Conservation (phyloP, 2,113 vertebrate species). For the Thermophis baileyi region DNA sequence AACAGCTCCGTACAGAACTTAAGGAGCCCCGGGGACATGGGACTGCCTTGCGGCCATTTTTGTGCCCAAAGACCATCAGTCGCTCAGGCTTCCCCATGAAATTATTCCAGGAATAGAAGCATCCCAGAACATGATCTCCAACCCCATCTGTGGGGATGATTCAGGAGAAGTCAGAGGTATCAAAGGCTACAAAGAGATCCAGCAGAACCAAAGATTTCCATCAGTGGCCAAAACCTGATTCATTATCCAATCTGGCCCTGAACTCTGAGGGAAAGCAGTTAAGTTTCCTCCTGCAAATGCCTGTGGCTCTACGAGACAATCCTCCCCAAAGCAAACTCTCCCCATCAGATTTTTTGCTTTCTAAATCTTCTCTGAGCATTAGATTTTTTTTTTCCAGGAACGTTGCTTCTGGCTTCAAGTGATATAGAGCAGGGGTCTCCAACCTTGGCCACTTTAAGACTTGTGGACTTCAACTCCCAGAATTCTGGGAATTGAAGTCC, state of each 20-base stretch:
- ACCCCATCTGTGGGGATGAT: background rate
- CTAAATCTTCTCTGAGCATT: background rate
- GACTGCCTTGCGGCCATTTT: background rate
- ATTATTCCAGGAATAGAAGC: background rate
- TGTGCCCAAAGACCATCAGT: background rate
- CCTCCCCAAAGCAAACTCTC: background rate
- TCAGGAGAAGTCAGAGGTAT: background rate
- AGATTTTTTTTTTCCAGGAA: background rate
- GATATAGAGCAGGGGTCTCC: no score
- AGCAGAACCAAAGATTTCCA: background rate
- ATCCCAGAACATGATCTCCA: background rate
- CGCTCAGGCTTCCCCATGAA: background rate
- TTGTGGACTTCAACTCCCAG: no score
- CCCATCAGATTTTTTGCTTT: background rate
- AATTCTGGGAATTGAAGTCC: no score
- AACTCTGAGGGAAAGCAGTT: background rate
- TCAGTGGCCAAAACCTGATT: background rate
- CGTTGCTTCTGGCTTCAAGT: background rate
- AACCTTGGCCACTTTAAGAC: no score
- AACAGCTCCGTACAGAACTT: background rate
- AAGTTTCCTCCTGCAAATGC: background rate
- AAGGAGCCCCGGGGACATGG: background rate
- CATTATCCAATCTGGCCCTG: background rate
- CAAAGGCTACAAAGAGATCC: background rate
- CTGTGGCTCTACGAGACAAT: background rate